Evolutionary conservation across 1,140 invertebrate species (phyloP), one percentile per base, ranked within the genome.

Genomic region (Phenacoccus solenopsis): DNA sequence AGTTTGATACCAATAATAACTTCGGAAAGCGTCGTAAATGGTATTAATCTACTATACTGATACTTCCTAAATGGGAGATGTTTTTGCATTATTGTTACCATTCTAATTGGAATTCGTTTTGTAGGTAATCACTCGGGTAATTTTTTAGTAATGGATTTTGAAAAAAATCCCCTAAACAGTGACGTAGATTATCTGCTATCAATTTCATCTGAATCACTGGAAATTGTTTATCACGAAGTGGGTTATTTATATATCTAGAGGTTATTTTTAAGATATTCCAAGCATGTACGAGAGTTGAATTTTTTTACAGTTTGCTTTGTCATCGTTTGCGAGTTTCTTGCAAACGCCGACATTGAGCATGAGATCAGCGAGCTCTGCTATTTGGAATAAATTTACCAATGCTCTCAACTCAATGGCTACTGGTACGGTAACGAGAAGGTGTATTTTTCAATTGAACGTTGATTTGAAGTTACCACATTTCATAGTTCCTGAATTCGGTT

Each of bases 151-250:
- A 75, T 90, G 56, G 90, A 92, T 75, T 86, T 90, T 74, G 89
- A 91, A 76, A 86, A 85, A 74, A 87, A 88, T 74, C 88, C 89
- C 5, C 74, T 83, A 1, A 85, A 84, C 72, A 82, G 82, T 16
- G 84, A 89, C 72, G 86, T 86, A 68, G 86, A 89, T 76, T 88
- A 88, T 75, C 86, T 86, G 28, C 75, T 91, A 0, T 83, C 83
- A 28, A 80, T 88, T 59, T 83, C 84, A 57, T 77, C 91, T 72
- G 88, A 91, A 77, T 85, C 89, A 21, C 80, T 91, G 5, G 91
- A 93, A 82, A 79, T 90, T 20, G 83, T 88, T 56, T 93, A 92
- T 80, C 84, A 91, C 78, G 86, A 90, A 82, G 90, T 91, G 80
- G 80, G 75, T 75, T 70, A 32, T 12, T 70, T 35, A n/a, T n/a